These are phyloP conservation scores for Uloborus plumipes DNA, from an alignment of 2,888 invertebrate genomes.

Conservation along the genomic window DNA sequence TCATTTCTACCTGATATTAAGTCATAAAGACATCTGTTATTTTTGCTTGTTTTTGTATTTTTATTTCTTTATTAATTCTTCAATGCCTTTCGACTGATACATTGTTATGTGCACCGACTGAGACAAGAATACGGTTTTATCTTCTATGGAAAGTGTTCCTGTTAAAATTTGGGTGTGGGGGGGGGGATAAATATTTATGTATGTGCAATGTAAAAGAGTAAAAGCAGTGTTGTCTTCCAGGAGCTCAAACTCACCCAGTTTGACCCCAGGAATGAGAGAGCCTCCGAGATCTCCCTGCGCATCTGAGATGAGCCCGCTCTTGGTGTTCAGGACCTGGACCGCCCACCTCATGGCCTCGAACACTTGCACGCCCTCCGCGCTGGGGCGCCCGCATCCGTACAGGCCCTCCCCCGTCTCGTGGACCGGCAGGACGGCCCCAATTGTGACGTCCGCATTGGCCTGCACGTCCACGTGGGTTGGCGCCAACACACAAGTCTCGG, in stretches of 20 bases:
- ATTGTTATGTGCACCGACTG: no score
- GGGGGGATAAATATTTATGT: no score
- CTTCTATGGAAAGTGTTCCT: no score
- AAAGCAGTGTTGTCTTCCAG: no score
- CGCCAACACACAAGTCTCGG: conserved; percentile 8
- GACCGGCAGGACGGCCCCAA: conserved; percentile 49
- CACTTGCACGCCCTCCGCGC: conserved; percentile 38
- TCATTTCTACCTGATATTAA: no score
- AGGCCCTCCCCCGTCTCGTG: conserved; percentile 42
- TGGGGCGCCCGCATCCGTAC: conserved; percentile 40
- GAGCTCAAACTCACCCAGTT: conserved; percentile 33
- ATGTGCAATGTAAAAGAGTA: no score
- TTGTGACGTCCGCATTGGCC: conserved; percentile 37
- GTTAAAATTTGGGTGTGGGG: no score
- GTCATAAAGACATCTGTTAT: background rate
- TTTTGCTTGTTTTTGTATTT: background rate
- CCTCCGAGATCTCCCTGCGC: conserved; percentile 2
- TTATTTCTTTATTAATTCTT: background rate
- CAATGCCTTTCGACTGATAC: no score
- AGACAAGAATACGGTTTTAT: no score
- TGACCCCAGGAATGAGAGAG: conserved; percentile 53
- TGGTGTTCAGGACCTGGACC: conserved; percentile 44
- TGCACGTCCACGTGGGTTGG: conserved; percentile 22
- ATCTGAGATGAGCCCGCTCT: conserved; percentile 48
- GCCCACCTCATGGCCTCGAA: conserved; percentile 61